Conservation (phyloP, 2,888 invertebrate species). For the Drosophila kambysellisi region DNA sequence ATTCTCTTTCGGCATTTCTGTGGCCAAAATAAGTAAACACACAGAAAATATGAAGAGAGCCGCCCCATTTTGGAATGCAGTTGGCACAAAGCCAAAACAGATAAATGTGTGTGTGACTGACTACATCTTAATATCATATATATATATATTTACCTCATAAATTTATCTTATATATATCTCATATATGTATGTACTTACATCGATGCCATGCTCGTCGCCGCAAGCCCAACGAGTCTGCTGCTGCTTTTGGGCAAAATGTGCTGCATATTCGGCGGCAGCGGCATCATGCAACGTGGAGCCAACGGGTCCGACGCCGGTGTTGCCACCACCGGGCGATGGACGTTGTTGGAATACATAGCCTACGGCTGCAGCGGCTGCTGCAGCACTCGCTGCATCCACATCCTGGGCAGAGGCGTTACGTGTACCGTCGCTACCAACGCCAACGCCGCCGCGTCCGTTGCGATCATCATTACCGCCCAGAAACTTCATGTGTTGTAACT, state of each 20-base stretch:
- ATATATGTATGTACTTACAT: slow-evolving; percentile 87
- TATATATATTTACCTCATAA: not conserved
- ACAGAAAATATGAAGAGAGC: not conserved
- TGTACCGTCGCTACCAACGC: slow-evolving; percentile 58
- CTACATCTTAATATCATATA: not conserved
- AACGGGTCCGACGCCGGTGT: slow-evolving; percentile 65
- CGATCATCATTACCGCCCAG: slow-evolving; percentile 90
- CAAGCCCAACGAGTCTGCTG: slow-evolving; percentile 93
- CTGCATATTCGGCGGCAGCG: slow-evolving; percentile 87
- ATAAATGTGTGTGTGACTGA: not conserved
- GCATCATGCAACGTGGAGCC: slow-evolving; percentile 87
- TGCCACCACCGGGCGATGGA: slow-evolving; percentile 73
- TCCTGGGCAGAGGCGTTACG: slow-evolving; percentile 88
- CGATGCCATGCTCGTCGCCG: slow-evolving; percentile 94
- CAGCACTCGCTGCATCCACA: slow-evolving; percentile 88
- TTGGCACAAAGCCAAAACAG: slow-evolving; percentile 12
- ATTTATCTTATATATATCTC: not conserved
- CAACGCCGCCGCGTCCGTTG: slow-evolving; percentile 86
- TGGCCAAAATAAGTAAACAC: not conserved
- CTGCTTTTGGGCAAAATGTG: slow-evolving; percentile 89
- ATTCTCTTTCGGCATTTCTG: not conserved
- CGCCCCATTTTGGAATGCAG: slow-evolving; percentile 1
- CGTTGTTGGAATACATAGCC: slow-evolving; percentile 91
- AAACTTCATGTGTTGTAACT: slow-evolving; percentile 90
- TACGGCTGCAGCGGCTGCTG: slow-evolving; percentile 89